phyloP scores from a whole-genome alignment of 2,113 vertebrate genomes.

The Odontophorus gujanensis region DNA sequence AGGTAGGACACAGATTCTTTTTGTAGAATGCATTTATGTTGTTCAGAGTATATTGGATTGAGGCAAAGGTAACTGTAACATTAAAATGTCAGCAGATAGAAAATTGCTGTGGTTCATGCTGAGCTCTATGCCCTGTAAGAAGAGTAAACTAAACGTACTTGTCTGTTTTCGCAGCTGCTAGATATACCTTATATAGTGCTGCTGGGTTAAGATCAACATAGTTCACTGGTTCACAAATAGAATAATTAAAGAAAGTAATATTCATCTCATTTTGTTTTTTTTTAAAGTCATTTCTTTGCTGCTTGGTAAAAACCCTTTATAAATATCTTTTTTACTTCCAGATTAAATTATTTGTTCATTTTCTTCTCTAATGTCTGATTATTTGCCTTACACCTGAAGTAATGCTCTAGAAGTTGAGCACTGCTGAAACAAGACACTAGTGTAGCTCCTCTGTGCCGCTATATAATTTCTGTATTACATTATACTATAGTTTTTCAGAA shows the following conservation, averaged over 20 bases:
- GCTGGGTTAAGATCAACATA: not conserved
- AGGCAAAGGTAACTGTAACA: not conserved
- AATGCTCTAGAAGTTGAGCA: not conserved
- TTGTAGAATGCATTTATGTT: not conserved
- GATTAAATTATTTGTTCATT: not conserved
- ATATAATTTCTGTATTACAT: not conserved
- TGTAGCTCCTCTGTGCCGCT: not conserved
- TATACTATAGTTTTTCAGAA: not conserved
- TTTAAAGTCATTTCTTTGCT: not conserved
- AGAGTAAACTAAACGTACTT: not conserved
- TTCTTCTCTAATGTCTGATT: not conserved
- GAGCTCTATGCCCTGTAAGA: not conserved
- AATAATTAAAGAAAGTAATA: not conserved
- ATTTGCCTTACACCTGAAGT: not conserved
- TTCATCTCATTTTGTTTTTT: not conserved
- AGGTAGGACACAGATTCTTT: constrained; percentile 77
- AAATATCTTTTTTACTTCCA: not conserved
- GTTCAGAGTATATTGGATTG: not conserved
- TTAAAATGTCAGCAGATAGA: not conserved
- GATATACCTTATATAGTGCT: not conserved
- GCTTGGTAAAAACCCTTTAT: not conserved
- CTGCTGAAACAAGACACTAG: not conserved
- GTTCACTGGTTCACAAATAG: not conserved
- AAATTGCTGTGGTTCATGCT: not conserved
- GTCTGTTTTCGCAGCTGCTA: not conserved